Evolutionary conservation across 2,113 vertebrate genomes (phyloP).

Genomic region (Thryonomys swinderianus): DNA sequence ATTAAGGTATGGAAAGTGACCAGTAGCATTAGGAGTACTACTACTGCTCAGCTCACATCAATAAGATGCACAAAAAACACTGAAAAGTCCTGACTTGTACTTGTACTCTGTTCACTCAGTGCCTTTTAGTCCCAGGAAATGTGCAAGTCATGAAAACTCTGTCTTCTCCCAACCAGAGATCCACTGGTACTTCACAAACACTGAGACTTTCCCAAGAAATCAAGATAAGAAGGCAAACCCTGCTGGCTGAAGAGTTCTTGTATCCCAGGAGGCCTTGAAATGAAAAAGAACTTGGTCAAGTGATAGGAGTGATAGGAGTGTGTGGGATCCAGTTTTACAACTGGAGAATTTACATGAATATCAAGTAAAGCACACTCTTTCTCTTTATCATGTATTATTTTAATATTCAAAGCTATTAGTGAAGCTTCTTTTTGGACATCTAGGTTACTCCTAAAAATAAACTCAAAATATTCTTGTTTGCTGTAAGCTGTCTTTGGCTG

Average conservation of each 20-base stretch:
- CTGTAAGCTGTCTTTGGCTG: slow-evolving; percentile 59
- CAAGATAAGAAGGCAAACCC: not conserved
- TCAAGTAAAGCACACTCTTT: not conserved
- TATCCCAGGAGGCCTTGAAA: not conserved
- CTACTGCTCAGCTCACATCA: not conserved
- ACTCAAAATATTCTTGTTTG: slow-evolving; percentile 61
- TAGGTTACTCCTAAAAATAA: slow-evolving; percentile 76
- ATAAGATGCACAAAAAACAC: not conserved
- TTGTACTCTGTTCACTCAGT: not conserved
- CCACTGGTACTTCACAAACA: not conserved
- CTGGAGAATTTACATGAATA: not conserved
- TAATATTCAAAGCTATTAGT: slow-evolving; percentile 16
- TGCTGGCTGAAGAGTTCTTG: not conserved
- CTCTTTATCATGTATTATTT: not conserved
- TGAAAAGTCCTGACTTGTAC: not conserved
- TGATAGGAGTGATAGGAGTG: not conserved
- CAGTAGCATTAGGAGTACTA: rapidly evolving
- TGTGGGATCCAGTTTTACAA: not conserved
- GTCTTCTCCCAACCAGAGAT: not conserved
- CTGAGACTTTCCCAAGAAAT: slow-evolving; percentile 21
- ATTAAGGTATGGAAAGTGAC: rapidly evolving
- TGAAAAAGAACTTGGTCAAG: not conserved
- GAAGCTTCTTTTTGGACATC: slow-evolving; percentile 55
- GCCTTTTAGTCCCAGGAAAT: not conserved
- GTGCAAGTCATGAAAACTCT: not conserved